These are phyloP conservation scores for Drosophila fuyamai DNA, from an alignment of 1,140 invertebrate species.

Conservation along the genomic window DNA sequence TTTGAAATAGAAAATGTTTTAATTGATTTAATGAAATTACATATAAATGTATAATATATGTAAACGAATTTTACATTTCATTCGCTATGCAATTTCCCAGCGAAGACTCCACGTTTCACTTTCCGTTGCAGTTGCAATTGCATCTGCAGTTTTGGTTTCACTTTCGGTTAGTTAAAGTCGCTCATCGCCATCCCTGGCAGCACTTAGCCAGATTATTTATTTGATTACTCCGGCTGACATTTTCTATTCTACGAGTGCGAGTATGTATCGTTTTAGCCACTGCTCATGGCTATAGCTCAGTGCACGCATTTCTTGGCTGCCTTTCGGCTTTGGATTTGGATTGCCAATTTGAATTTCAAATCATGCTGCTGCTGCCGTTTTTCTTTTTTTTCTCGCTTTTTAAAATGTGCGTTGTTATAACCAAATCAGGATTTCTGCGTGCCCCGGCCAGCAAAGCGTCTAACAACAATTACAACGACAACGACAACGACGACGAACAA, in stretches of 20 bases:
- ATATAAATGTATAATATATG: neutral
- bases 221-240: slow-evolving; percentile 74
- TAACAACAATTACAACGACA: slow-evolving; percentile 71
- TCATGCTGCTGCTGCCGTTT: slow-evolving; percentile 35
- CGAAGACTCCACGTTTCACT: slow-evolving; percentile 3
- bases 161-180: neutral
- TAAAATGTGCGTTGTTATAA: slow-evolving; percentile 78
- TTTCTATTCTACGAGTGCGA: slow-evolving; percentile 59
- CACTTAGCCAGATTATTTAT: slow-evolving; percentile 61
- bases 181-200: slow-evolving; percentile 53
- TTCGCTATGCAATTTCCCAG: neutral
- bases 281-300: slow-evolving; percentile 63
- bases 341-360: slow-evolving; percentile 81
- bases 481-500: slow-evolving; percentile 11
- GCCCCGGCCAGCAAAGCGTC: slow-evolving; percentile 52
- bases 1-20: too few relatives aligned
- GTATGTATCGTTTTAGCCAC: slow-evolving; percentile 67
- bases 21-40: neutral
- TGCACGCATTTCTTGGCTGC: slow-evolving; percentile 77
- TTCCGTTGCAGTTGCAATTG: slow-evolving; percentile 2
- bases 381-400: slow-evolving; percentile 35
- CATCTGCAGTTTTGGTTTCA: slow-evolving; percentile 6
- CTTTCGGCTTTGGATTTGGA: slow-evolving; percentile 51
- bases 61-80: neutral
- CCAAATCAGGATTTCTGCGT: slow-evolving; percentile 83